Base-by-base conservation (phyloP, 1,140 invertebrate genomes). In the Drosophila virilis region DNA sequence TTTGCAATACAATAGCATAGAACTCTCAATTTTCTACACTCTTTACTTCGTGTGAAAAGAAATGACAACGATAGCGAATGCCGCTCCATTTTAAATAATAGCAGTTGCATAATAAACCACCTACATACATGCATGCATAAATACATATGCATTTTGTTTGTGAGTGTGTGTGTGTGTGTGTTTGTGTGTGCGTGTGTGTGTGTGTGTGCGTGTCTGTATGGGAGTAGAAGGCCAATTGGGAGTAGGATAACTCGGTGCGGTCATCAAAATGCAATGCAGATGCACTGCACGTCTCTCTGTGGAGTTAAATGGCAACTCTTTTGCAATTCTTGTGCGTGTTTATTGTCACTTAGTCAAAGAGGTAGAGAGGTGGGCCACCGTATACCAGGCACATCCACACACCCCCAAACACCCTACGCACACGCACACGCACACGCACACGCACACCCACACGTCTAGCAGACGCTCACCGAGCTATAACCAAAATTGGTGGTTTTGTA, bases 401-500 rank as follows among this genome's bases (percentile, higher is more conserved):
- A 28, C 55, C 28, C 38, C 13, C 38, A 42, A 17, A 46, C 32
- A 46, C 57, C 43, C n/a, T 28, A n/a, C 32, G 10, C 40, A 42
- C 38, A 33, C 42, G 28, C 50, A 38, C 38, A 40, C 35, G 1
- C 46, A 32, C 46, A 38, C 45, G 13, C 8, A 42, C 38, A n/a
- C 32, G 10, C 40, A 42, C 38, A 33, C 42, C 12, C 50, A 38
- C 38, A 38, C 33, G 57, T 74, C 54, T 67, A 72, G 38, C 62
- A 69, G 66, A 74, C 57, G 50, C 54, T 17, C 58, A 64, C 59
- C 72, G 66, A 74, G 73, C 61, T 73, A 74, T 74, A 61, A 85
- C 83, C 82, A 76, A 86, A 86, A 86, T 88, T 86, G 75, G 82
- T 86, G 82, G 82, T 88, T 86, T 86, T 88, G 83, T 88, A 88